Conservation (phyloP, 2,797 vertebrate genomes). For the Argyrosomus regius region DNA sequence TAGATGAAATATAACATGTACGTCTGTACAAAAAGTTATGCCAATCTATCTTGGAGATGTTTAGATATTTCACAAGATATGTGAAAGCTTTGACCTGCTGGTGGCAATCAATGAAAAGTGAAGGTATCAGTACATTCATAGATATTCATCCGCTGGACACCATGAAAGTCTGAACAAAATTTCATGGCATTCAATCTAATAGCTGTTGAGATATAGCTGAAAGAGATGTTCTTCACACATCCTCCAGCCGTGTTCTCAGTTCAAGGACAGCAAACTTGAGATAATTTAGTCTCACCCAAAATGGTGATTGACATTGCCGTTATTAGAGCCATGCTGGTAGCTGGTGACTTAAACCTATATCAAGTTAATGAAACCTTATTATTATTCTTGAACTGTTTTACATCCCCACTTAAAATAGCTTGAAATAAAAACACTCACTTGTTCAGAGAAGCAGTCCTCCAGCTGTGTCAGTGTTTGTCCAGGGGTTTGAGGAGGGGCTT, state of each 20-base stretch:
- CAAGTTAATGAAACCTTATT: background rate
- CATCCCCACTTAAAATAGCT: background rate
- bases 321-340: background rate
- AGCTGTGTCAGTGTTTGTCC: slow-evolving; percentile 93
- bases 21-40: background rate
- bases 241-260: background rate
- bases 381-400: background rate
- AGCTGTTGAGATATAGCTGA: background rate
- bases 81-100: background rate
- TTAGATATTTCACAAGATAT: background rate
- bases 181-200: background rate
- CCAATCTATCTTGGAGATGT: background rate
- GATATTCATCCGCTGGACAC: background rate
- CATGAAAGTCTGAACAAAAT: background rate
- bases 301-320: background rate
- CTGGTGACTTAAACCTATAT: background rate
- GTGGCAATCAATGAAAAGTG: background rate
- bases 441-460: slow-evolving; percentile 97
- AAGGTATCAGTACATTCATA: background rate
- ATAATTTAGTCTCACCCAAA: background rate
- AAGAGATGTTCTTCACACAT: background rate
- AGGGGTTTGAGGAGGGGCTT: slow-evolving; percentile 83
- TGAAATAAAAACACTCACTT: slow-evolving; percentile 71
- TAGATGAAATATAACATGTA: background rate
- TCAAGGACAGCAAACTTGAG: background rate